These are phyloP conservation scores for Mizuhopecten yessoensis DNA, from an alignment of 1,140 invertebrate genomes.

Conservation along the genomic window DNA sequence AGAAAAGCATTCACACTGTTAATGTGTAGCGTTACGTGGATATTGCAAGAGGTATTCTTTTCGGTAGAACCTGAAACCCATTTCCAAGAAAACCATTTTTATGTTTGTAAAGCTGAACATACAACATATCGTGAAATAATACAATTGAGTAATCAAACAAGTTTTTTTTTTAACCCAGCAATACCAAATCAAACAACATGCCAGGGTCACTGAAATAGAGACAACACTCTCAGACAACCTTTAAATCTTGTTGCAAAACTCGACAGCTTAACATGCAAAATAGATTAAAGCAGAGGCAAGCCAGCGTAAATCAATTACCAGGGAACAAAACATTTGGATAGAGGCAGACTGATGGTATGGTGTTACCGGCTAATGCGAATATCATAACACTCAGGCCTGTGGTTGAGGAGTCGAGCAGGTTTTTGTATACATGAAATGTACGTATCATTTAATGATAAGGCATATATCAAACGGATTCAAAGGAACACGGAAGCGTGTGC, in stretches of 20 bases:
- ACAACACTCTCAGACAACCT: background rate
- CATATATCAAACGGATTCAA: background rate
- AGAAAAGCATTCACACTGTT: background rate
- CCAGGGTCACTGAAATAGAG: background rate
- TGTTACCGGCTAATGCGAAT: background rate
- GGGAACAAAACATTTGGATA: background rate
- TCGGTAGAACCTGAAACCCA: background rate
- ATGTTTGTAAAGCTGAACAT: background rate
- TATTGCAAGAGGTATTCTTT: background rate
- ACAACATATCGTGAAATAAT: background rate
- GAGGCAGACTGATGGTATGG: background rate
- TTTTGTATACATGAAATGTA: constrained; percentile 1
- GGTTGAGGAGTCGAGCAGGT: constrained; percentile 1
- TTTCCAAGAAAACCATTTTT: background rate
- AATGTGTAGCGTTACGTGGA: background rate
- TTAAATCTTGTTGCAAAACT: background rate
- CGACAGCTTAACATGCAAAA: background rate
- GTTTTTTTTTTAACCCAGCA: background rate
- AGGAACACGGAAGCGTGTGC: background rate
- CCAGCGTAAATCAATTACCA: background rate
- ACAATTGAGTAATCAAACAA: background rate
- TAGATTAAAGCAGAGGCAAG: background rate
- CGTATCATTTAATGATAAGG: background rate
- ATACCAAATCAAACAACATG: background rate
- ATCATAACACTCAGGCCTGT: background rate